Conservation (phyloP, 2,797 vertebrate species). For the Australoheros facetus region DNA sequence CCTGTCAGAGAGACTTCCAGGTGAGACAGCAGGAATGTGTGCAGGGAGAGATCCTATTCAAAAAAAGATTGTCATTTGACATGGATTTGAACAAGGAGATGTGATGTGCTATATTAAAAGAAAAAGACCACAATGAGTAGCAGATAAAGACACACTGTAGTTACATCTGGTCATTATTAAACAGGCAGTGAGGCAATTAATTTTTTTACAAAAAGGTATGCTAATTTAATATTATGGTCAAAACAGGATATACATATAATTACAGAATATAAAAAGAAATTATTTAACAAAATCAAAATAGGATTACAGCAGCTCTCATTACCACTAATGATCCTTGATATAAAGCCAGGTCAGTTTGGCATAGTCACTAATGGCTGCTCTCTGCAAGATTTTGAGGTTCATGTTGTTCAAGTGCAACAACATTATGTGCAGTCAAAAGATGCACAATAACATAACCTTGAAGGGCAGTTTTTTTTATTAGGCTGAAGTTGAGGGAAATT, state of each 20-base stretch:
- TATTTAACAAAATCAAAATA: too few species aligned
- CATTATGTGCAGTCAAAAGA: background rate
- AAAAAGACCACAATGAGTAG: background rate
- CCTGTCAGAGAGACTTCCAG: constrained; percentile 68
- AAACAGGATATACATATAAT: background rate
- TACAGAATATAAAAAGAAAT: background rate
- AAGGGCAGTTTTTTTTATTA: background rate
- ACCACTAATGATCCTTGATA: background rate
- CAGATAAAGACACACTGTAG: too few species aligned
- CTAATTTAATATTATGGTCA: background rate
- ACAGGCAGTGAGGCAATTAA: background rate
- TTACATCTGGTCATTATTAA: too few species aligned
- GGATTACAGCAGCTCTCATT: background rate
- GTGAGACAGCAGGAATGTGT: constrained; percentile 44
- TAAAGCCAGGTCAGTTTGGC: background rate
- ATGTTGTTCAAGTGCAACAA: background rate
- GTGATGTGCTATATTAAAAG: background rate
- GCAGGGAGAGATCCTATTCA: background rate
- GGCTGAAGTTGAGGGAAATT: background rate
- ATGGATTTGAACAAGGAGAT: background rate
- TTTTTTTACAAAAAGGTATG: background rate
- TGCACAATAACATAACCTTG: background rate
- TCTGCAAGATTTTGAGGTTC: background rate
- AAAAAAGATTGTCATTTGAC: background rate
- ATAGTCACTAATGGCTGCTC: background rate